These are phyloP conservation scores for Hydraecia micacea DNA, from an alignment of 2,888 invertebrate species.

Conservation along the genomic window DNA sequence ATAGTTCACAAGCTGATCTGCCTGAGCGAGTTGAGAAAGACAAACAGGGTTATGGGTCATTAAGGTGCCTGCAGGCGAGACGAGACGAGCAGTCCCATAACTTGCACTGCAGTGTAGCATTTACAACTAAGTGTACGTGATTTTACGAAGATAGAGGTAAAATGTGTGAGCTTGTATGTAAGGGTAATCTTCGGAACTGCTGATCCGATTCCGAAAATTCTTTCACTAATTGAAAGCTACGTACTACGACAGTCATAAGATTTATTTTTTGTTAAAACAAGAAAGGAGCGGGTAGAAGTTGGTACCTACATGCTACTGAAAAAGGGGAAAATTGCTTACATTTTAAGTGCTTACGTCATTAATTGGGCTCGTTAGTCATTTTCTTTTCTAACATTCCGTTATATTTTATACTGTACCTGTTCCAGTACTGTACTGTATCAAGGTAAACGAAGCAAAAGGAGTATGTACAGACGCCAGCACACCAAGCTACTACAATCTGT, in stretches of 20 bases:
- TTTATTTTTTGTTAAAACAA: not conserved
- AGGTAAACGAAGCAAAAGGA: not conserved
- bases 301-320: not conserved
- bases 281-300: not conserved
- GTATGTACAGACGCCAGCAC: no score
- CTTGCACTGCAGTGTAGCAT: conserved; percentile 8
- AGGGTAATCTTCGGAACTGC: not conserved
- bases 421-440: no score
- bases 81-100: conserved; percentile 16
- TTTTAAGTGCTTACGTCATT: not conserved
- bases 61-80: conserved; percentile 31
- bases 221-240: not conserved
- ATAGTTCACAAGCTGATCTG: conserved; percentile 30
- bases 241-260: not conserved
- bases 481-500: no score
- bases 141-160: not conserved
- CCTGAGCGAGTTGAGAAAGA: conserved; percentile 39
- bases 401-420: no score
- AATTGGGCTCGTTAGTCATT: not conserved
- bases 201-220: not conserved
- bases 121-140: not conserved
- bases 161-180: not conserved
- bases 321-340: not conserved
- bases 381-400: no score
- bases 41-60: conserved; percentile 50